Evolutionary conservation across 2,797 vertebrate genomes (phyloP), one percentile per base, ranked within the genome.

Genomic region (Nothura maculosa): DNA sequence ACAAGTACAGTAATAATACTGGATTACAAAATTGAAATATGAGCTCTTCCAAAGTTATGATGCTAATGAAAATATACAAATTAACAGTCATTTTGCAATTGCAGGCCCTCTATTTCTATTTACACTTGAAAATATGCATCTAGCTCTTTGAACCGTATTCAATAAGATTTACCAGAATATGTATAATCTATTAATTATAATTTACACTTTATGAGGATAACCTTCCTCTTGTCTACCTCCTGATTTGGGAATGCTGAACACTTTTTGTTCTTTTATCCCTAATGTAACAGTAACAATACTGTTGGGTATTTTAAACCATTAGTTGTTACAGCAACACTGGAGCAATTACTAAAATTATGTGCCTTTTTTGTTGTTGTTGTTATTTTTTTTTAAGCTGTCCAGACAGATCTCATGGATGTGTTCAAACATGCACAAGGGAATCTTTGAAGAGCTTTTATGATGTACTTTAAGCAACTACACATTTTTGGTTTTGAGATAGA

Each of bases 371-470:
- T 20, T 16, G 18, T 6, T 6, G 2, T 4, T 2, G 10, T 57
- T 55, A 89, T 88, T 93, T 83, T 28, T 9, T 70, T 77, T 77
- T 61, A 77, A 90, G 11, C 22, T 93, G 50, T 91, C 90, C 92
- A 63, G 48, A 90, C 47, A 89, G 81, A 94, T 94, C 55, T 93
- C 15, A 8, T 73, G 50, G 63, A 73, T 81, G 24, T 77, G 89
- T 90, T 96, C 84, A 95, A 96, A 94, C 47, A 52, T 91, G 40
- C 94, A 95, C 63, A 12, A 85, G 88, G 81, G 94, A 96, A 91
- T 76, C 69, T 94, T 91, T 97, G 66, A 48, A 91, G 94, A 94
- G 82, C 60, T 96, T 96, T 97, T 95, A 97, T 83, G 28, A 9
- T 92, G 8, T 91, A 36, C 81, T 97, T 94, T 95, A 97, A 91